Evolutionary conservation across 2,113 vertebrate species (phyloP).

Genomic region (Erythrocercus mccallii): DNA sequence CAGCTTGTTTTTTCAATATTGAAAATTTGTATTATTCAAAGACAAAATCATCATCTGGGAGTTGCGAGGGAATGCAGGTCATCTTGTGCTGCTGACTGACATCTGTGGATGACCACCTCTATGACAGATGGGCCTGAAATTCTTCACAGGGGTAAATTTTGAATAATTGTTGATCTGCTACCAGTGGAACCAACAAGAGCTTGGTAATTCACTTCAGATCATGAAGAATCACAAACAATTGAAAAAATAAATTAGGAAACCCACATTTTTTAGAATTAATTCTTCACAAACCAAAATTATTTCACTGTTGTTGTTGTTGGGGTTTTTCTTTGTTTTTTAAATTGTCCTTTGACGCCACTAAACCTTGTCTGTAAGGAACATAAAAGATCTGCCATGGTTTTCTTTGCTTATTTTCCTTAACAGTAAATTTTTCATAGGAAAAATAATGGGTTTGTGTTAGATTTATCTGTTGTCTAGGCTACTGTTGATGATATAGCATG

Average conservation of each 20-base stretch:
- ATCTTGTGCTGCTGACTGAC: background rate
- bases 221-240: background rate
- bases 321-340: background rate
- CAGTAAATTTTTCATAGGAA: background rate
- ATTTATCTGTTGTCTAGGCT: background rate
- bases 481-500: background rate
- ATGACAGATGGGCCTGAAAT: background rate
- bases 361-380: background rate
- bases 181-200: background rate
- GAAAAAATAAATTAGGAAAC: background rate
- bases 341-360: background rate
- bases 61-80: background rate
- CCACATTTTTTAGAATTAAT: background rate
- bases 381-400: background rate
- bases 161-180: background rate
- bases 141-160: background rate
- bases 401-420: background rate
- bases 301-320: background rate
- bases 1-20: background rate
- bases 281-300: background rate
- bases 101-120: background rate
- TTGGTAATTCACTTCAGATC: background rate
- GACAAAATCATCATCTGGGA: background rate
- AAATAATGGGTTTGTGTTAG: background rate
- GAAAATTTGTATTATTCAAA: background rate